phyloP scores from a whole-genome alignment of 2,888 invertebrate genomes.

The Hesperia comma region DNA sequence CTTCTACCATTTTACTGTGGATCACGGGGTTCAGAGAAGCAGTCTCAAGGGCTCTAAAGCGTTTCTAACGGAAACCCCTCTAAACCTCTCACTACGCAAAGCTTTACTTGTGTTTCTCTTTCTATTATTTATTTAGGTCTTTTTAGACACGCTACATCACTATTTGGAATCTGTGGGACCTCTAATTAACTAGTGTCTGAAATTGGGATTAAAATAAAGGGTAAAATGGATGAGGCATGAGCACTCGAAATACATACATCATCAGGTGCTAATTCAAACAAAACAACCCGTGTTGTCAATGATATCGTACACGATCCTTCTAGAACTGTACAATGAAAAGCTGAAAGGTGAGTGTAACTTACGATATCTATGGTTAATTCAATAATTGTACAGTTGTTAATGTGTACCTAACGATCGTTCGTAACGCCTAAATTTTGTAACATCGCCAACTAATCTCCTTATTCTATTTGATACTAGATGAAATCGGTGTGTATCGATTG shows the following conservation, averaged over 20 bases:
- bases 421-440: conserved; percentile 44
- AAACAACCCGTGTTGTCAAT: conserved; percentile 45
- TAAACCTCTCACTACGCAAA: conserved; percentile 69
- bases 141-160: conserved; percentile 28
- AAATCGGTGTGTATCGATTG: conserved; percentile 33
- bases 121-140: conserved; percentile 30
- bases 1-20: conserved; percentile 60
- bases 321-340: conserved; percentile 71
- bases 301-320: conserved; percentile 45
- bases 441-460: conserved; percentile 63
- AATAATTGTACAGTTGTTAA: conserved; percentile 51
- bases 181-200: conserved; percentile 32
- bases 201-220: conserved; percentile 38
- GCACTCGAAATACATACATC: conserved; percentile 37
- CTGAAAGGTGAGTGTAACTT: conserved; percentile 65
- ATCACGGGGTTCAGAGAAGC: conserved; percentile 58
- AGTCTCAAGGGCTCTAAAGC: conserved; percentile 67
- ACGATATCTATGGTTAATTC: conserved; percentile 83
- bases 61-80: conserved; percentile 61
- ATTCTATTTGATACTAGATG: conserved; percentile 33
- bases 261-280: conserved; percentile 36
- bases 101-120: conserved; percentile 58
- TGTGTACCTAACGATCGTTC: conserved; percentile 53
- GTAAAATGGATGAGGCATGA: conserved; percentile 44
- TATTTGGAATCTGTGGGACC: conserved; percentile 28